A percentile compares a stretch with the other conserved stretches of the same genome.
Evolutionary conservation across 2,888 invertebrate genomes (phyloP).

Genomic region (Synanthedon andrenaeformis): DNA sequence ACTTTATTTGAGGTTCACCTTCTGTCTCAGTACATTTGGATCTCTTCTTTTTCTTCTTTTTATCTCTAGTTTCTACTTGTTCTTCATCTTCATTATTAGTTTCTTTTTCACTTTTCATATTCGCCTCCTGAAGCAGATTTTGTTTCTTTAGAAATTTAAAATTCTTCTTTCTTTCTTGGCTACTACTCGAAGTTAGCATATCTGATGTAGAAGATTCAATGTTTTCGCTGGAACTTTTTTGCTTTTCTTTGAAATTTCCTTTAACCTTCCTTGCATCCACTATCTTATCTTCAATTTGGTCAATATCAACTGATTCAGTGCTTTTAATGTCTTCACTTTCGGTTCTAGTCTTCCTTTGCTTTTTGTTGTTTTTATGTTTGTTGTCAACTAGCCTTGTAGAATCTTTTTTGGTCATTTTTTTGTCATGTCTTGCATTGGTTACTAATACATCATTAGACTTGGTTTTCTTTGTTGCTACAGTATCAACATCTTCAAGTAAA

Average conservation of each 20-base stretch:
- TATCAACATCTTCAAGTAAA: constrained; percentile 44
- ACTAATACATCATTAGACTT: constrained; percentile 31
- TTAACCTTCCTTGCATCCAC: constrained; percentile 6
- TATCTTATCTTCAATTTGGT: constrained; percentile 3
- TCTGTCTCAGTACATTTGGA: constrained; percentile 15
- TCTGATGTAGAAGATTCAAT: background rate
- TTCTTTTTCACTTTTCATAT: constrained; percentile 8
- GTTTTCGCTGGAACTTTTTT: background rate
- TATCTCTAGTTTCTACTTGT: constrained; percentile 8
- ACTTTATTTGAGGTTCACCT: constrained; percentile 30
- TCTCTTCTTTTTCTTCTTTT: constrained; percentile 34
- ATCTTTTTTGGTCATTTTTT: constrained; percentile 4
- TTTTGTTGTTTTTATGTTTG: constrained; percentile 9
- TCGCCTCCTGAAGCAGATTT: constrained; percentile 8
- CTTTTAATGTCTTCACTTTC: background rate
- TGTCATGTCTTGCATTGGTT: constrained; percentile 9
- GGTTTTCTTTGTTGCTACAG: constrained; percentile 35
- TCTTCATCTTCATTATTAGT: constrained; percentile 5
- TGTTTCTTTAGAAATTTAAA: constrained; percentile 22
- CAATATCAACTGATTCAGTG: constrained; percentile 7
- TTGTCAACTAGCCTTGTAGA: background rate
- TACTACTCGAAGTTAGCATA: constrained; percentile 1
- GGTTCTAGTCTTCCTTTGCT: constrained; percentile 13
- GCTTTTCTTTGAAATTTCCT: constrained; percentile 3
- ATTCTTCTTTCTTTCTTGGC: constrained; percentile 16